phyloP scores from a whole-genome alignment of 1,140 invertebrate species.

The Ips typographus region DNA sequence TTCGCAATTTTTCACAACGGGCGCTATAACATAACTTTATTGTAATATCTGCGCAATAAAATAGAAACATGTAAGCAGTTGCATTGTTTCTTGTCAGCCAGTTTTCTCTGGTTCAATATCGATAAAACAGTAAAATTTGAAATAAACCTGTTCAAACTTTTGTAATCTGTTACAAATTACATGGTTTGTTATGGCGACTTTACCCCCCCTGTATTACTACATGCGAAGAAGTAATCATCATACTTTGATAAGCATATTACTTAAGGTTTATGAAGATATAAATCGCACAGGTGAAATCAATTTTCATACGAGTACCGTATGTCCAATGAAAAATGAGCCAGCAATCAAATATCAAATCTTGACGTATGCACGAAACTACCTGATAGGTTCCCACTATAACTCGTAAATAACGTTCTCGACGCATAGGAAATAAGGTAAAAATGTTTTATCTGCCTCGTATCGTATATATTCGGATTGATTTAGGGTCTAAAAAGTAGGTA shows the following conservation, averaged over 20 bases:
- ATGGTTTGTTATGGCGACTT: background rate
- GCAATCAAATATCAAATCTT: background rate
- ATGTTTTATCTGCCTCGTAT: background rate
- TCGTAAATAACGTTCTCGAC: background rate
- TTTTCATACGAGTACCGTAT: background rate
- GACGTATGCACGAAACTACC: background rate
- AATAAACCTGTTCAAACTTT: slow-evolving; percentile 1
- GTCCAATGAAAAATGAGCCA: background rate
- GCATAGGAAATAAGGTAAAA: slow-evolving; percentile 3
- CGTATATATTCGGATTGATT: background rate
- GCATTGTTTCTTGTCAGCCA: slow-evolving; percentile 22
- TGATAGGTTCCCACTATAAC: background rate
- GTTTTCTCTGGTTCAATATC: slow-evolving; percentile 13
- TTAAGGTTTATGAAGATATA: background rate
- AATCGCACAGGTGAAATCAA: background rate
- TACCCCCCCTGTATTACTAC: background rate
- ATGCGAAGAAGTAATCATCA: background rate
- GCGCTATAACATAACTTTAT: slow-evolving; percentile 19
- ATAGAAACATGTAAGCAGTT: slow-evolving; percentile 13
- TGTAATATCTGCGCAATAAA: slow-evolving; percentile 19
- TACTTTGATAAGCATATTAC: background rate
- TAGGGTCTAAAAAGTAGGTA: background rate
- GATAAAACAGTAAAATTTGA: slow-evolving; percentile 23
- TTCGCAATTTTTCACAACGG: slow-evolving; percentile 18
- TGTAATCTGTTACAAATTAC: background rate